Evolutionary conservation across 2,797 vertebrate genomes (phyloP).

Genomic region (Gallinago solitaria): DNA sequence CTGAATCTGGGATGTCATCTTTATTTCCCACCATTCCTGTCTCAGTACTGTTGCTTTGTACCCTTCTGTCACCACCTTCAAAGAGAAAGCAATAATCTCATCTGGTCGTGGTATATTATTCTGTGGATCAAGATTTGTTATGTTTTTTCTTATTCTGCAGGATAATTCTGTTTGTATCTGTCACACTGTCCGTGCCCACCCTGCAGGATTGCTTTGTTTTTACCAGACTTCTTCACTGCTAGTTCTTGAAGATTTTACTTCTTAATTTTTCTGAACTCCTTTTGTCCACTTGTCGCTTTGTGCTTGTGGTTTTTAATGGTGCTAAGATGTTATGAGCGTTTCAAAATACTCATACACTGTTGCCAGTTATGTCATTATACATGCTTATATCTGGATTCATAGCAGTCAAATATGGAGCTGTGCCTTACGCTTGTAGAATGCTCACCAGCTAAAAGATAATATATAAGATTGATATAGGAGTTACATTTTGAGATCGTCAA

Average conservation of each 20-base stretch:
- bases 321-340: neutral
- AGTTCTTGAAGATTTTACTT: neutral
- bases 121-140: neutral
- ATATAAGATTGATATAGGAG: neutral
- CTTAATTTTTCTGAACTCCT: neutral
- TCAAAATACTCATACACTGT: neutral
- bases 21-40: neutral
- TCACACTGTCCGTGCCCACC: fast-evolving
- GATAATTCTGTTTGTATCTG: neutral
- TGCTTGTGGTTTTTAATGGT: neutral
- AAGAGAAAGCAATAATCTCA: neutral
- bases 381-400: neutral
- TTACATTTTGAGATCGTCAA: neutral
- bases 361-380: neutral
- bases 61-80: fast-evolving
- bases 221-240: neutral
- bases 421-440: neutral
- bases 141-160: neutral
- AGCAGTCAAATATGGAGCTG: neutral
- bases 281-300: neutral
- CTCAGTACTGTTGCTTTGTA: neutral
- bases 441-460: neutral
- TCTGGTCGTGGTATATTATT: neutral
- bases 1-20: neutral
- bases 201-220: neutral